Base-by-base conservation (phyloP, 2,888 invertebrate species). In the Pemphredon lugubris region DNA sequence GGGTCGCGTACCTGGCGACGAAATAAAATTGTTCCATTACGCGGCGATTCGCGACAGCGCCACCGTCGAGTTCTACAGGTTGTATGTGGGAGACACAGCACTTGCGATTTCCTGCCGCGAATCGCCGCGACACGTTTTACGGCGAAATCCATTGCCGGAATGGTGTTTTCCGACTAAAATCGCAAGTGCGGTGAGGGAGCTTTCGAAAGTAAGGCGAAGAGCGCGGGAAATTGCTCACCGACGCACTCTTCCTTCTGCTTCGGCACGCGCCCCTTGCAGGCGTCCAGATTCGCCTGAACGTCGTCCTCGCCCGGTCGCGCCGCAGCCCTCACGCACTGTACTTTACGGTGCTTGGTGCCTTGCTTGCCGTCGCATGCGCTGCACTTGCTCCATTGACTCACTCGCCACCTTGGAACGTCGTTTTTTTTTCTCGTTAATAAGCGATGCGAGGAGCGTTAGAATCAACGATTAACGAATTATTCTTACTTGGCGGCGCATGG, bases 381-480 rank as follows among this genome's bases (percentile, higher is more conserved):
- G 82, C 94, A 94, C 65, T 91, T 91, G 73, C 93, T 92, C 94
- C 93, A 94, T 54, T 92, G 92, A 5, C 93, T 93, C 2, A 91
- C 90, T 85, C 92, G 91, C 93, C 94, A 94, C 84, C 93, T 93
- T 69, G 4, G 71, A 39, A 2, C 11, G 54, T 42, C 5, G 3
- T 34, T 50, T 18, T 9, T 6, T 21, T n/a, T n/a, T n/a, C n/a
- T n/a, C n/a, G n/a, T n/a, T n/a, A n/a, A n/a, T n/a, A n/a, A n/a
- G n/a, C n/a, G n/a, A n/a, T n/a, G n/a, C n/a, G 20, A 18, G 21
- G 47, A 40, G 26, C 1, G 16, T 2, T 5, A 20, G 3, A 30
- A n/a, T 13, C 4, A 26, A 44, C 4, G 6, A 1, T 4, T 21
- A 7, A 1, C 18, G 2, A 7, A 11, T 18, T 7, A 2, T 0